Conservation (phyloP, 2,797 vertebrate species). For the Echeneis naucrates region DNA sequence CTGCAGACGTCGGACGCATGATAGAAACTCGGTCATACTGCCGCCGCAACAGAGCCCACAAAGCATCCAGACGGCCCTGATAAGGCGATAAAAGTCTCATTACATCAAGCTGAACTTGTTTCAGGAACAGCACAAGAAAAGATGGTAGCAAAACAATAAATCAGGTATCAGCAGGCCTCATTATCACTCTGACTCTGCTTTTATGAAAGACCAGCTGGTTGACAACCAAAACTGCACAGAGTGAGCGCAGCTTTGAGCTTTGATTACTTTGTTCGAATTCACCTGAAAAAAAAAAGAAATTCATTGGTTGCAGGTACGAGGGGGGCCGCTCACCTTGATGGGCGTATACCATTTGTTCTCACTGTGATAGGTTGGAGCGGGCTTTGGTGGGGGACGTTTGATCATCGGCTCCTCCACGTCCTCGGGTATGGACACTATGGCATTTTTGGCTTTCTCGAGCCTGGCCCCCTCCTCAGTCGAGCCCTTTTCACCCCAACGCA, state of each 20-base stretch:
- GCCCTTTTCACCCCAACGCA: conserved; percentile 97
- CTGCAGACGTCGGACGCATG: conserved; percentile 93
- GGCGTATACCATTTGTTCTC: conserved; percentile 96
- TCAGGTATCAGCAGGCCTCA: too few relatives aligned
- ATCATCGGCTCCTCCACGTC: conserved; percentile 85
- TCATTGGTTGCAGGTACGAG: not conserved
- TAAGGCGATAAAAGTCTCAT: not conserved
- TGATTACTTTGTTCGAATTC: too few relatives aligned
- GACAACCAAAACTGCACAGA: too few relatives aligned
- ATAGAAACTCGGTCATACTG: conserved; percentile 95
- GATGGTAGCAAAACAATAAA: not conserved
- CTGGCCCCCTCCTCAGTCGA: conserved; percentile 97
- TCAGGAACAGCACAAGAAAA: not conserved
- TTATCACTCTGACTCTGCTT: too few relatives aligned
- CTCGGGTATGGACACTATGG: conserved; percentile 90
- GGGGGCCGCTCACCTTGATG: conserved; percentile 87
- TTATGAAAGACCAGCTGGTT: too few relatives aligned
- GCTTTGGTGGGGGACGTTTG: conserved; percentile 72
- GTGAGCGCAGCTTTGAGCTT: too few relatives aligned
- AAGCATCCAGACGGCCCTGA: conserved; percentile 93
- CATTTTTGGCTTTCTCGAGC: conserved; percentile 96
- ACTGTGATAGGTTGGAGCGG: conserved; percentile 69
- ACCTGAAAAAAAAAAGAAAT: too few relatives aligned
- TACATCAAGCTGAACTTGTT: not conserved
- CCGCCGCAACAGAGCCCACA: conserved; percentile 92